Conservation (phyloP, 2,113 vertebrate genomes). For the Xiphorhynchus elegans region DNA sequence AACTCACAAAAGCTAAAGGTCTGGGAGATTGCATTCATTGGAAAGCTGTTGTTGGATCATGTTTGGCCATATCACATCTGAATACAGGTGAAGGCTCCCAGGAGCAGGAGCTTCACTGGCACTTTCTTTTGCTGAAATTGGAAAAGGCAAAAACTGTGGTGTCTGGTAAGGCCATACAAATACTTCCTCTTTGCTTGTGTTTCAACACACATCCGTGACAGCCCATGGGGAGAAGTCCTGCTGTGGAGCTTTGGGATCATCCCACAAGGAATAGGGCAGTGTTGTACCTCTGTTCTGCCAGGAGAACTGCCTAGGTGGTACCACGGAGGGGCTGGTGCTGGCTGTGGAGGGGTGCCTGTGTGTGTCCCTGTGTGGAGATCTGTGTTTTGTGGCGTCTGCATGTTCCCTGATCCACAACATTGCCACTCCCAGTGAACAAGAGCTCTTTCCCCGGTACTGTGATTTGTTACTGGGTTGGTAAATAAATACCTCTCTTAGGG, state of each 20-base stretch:
- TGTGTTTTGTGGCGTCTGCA: not conserved
- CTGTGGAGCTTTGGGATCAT: not conserved
- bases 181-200: not conserved
- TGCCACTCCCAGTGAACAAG: not conserved
- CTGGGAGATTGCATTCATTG: not conserved
- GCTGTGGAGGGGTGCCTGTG: not conserved
- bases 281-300: not conserved
- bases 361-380: not conserved
- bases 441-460: not conserved
- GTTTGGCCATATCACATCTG: not conserved
- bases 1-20: not conserved
- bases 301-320: not conserved
- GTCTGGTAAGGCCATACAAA: not conserved
- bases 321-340: not conserved
- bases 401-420: accelerated
- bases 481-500: not conserved
- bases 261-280: not conserved
- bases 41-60: not conserved
- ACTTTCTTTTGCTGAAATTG: not conserved
- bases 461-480: not conserved
- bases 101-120: not conserved
- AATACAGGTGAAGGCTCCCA: not conserved
- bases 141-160: not conserved
- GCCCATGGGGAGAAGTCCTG: not conserved
- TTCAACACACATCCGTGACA: not conserved